phyloP scores from a whole-genome alignment of 2,888 invertebrate genomes.

The Drosophila anomalata region DNA sequence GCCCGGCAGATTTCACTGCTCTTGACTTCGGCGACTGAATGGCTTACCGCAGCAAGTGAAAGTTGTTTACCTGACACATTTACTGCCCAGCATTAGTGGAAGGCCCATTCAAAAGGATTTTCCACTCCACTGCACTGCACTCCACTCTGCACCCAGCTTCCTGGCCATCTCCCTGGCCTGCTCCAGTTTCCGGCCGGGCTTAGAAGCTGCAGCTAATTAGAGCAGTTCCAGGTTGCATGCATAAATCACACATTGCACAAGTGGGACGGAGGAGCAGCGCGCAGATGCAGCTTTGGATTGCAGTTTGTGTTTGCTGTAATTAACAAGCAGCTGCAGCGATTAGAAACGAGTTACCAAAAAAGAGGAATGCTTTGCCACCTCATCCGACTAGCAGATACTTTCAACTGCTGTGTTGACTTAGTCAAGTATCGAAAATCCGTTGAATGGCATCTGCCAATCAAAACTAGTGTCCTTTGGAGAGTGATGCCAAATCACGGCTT shows the following conservation, averaged over 20 bases:
- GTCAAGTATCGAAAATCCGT: too few relatives aligned
- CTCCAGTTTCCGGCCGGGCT: conserved; percentile 28
- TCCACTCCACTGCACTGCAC: conserved; percentile 13
- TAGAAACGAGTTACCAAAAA: conserved; percentile 60
- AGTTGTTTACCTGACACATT: conserved; percentile 80
- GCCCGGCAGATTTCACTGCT: conserved; percentile 46
- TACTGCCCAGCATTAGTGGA: conserved; percentile 35
- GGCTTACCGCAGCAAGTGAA: conserved; percentile 60
- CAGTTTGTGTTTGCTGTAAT: conserved; percentile 75
- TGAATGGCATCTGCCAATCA: too few relatives aligned
- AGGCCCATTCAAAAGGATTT: conserved; percentile 57
- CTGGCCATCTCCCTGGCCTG: conserved; percentile 45
- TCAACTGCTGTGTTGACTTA: too few relatives aligned
- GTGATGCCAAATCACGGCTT: neutral
- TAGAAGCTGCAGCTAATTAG: conserved; percentile 65
- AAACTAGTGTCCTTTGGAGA: too few relatives aligned
- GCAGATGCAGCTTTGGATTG: conserved; percentile 40
- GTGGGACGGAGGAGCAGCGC: conserved; percentile 32
- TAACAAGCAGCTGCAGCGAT: conserved; percentile 70
- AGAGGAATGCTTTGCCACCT: conserved; percentile 1
- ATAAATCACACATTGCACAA: conserved; percentile 73
- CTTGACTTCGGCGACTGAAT: conserved; percentile 64
- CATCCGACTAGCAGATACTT: neutral
- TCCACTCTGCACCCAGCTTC: conserved; percentile 20
- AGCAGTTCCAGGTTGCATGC: conserved; percentile 57